Evolutionary conservation across 2,113 vertebrate genomes (phyloP).

Genomic region (Ailuropoda melanoleuca): DNA sequence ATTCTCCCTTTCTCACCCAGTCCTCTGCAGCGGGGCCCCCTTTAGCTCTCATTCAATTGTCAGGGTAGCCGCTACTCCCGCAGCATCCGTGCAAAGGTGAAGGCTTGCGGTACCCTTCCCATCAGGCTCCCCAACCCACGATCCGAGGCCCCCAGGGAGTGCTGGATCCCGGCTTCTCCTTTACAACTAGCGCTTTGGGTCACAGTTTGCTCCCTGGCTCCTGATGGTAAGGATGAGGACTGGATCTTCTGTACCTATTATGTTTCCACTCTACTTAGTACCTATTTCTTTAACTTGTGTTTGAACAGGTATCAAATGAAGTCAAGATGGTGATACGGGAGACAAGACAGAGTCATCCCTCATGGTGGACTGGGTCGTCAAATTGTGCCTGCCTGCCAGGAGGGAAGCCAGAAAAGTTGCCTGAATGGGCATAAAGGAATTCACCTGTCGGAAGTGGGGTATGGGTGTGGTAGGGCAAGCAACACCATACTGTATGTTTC

Average conservation of each 20-base stretch:
- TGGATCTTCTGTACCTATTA: not conserved
- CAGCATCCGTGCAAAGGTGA: not conserved
- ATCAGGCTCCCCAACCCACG: not conserved
- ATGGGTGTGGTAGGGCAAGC: too few species aligned
- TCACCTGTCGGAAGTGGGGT: not conserved
- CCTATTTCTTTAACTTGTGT: not conserved
- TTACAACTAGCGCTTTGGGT: not conserved
- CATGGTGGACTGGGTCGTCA: not conserved
- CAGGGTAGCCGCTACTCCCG: fast-evolving
- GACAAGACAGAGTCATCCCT: not conserved
- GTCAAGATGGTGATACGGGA: not conserved
- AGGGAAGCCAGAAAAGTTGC: not conserved
- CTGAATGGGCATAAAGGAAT: not conserved
- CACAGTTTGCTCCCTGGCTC: not conserved
- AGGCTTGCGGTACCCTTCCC: not conserved
- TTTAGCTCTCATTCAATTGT: not conserved
- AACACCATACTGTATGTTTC: not conserved
- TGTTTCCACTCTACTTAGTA: not conserved
- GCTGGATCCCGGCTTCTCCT: not conserved
- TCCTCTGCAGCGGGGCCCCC: too few species aligned
- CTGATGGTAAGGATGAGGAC: not conserved
- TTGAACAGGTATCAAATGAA: not conserved
- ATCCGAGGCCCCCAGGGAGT: not conserved
- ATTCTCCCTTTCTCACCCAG: not conserved
- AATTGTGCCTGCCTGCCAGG: not conserved